Evolutionary conservation across 2,113 vertebrate species (phyloP).

Genomic region (Burhinus bistriatus): DNA sequence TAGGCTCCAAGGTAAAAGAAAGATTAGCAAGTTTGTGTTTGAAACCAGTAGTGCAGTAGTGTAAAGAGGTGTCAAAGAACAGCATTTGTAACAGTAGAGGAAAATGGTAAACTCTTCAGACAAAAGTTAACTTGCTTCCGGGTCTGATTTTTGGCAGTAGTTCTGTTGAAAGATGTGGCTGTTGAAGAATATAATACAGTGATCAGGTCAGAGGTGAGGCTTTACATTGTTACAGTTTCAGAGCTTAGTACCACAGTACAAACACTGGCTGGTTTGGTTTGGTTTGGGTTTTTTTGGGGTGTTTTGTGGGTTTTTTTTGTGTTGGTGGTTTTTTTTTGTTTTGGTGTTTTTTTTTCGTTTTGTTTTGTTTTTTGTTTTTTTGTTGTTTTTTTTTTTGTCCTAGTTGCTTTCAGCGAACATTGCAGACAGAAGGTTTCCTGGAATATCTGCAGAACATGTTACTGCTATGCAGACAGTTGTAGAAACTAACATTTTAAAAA

Average conservation of each 20-base stretch:
- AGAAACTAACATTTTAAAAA: background rate
- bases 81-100: background rate
- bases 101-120: background rate
- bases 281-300: too few relatives aligned
- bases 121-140: background rate
- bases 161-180: background rate
- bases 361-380: too few relatives aligned
- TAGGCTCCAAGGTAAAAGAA: background rate
- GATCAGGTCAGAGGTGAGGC: background rate
- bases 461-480: background rate
- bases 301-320: too few relatives aligned
- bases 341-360: too few relatives aligned
- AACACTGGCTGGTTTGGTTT: too few relatives aligned
- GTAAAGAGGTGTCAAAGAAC: background rate
- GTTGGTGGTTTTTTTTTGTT: too few relatives aligned
- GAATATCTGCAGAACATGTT: background rate
- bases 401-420: background rate
- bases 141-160: background rate
- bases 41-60: background rate
- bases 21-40: background rate
- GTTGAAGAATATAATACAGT: background rate
- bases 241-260: background rate
- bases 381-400: background rate
- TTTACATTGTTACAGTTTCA: background rate
- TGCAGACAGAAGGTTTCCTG: background rate